Conservation (phyloP, 2,113 vertebrate genomes). For the Python bivittatus region DNA sequence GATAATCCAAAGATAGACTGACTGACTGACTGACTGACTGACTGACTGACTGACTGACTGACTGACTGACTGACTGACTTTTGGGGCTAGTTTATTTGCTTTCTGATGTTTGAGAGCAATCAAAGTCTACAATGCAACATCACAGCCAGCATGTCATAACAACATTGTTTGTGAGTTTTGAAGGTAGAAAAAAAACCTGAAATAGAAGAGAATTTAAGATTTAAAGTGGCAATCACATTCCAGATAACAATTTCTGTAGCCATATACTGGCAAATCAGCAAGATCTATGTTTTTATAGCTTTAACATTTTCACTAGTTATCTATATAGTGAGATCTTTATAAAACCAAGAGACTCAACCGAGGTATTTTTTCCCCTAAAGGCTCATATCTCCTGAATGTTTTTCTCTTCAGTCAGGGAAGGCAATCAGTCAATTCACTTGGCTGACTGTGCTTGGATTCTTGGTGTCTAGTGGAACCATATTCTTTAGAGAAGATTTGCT, state of each 20-base stretch:
- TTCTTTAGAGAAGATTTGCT: background rate
- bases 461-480: background rate
- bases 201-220: conserved; percentile 18
- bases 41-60: background rate
- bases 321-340: conserved; percentile 34
- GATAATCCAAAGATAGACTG: background rate
- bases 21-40: background rate
- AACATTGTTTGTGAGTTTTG: background rate
- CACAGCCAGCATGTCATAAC: background rate
- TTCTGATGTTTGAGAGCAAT: background rate
- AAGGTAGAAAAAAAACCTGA: background rate
- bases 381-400: background rate
- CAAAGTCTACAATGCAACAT: background rate
- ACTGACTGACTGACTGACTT: background rate
- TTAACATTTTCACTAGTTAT: background rate
- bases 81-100: background rate
- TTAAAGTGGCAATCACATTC: conserved; percentile 25
- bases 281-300: conserved; percentile 6
- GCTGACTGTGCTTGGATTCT: background rate
- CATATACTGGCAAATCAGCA: conserved; percentile 21
- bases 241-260: background rate
- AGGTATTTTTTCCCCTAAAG: background rate
- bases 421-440: background rate
- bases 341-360: background rate
- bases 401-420: background rate